Evolutionary conservation across 2,888 invertebrate species (phyloP), one percentile per base, ranked within the genome.

Genomic region (Drosophila peninsularis): DNA sequence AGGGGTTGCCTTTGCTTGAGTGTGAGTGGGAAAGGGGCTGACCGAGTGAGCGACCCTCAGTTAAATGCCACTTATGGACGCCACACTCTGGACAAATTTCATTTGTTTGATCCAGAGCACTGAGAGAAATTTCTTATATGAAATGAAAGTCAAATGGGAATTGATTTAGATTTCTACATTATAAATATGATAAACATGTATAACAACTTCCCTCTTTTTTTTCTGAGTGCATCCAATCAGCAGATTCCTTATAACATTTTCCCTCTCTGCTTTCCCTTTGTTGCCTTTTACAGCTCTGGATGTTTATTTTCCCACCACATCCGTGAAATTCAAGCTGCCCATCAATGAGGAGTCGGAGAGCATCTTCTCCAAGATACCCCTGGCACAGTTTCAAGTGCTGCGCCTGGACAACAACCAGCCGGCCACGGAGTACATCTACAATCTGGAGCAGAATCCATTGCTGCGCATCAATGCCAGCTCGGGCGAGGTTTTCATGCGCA

Each of bases 281-380:
- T 19, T 27, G 34, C 30, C 19, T n/a, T 47, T 84, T 75, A 7
- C 82, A 92, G 92, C 88, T 36, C 83, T 82, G 49, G 90, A 91
- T 70, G 90, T 90, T 55, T 92, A 91, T 62, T 92, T 92, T 75
- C 92, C 92, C 55, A 82, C 91, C 76, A 88, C 91, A 11, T 80
- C 89, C 11, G 88, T 92, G 49, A 86, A 90, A 80, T 72, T 92
- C 58, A 91, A 90, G 71, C 82, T 92, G 63, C 92, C 92, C 37
- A 83, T 90, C 56, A 91, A 91, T 13, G 90, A 92, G 75, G 90
- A 92, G 55, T 89, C 91, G 42, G 89, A 91, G 53, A 91, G 91
- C 58, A 90, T 90, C 50, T 91, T 92, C 72, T 90, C 90, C 5
- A 92, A 91, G 79, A 90, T 90, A 57, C 91, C 92, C 11, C 74